Evolutionary conservation across 2,888 invertebrate genomes (phyloP), one percentile per base, ranked within the genome.

Genomic region (Leptodirus hochenwartii): DNA sequence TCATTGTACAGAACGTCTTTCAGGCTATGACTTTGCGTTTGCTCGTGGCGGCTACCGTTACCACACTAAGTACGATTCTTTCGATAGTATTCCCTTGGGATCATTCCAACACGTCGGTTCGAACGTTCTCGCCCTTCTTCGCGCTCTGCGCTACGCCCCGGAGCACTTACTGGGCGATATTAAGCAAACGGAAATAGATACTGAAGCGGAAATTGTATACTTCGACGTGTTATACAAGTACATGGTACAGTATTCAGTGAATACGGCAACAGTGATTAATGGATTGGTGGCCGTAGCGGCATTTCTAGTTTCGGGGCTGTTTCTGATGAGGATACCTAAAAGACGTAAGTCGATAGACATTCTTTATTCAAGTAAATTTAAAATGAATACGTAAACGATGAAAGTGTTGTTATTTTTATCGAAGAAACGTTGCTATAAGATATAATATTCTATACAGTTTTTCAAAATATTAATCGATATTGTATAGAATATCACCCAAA

Each of bases 191-290:
- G 16, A 6, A 9, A 24, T 12, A 6, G n/a, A 20, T 8, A 20
- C 20, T 80, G 46, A 51, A 81, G 11, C 8, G 14, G 48, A 56
- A 14, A 61, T 66, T 2, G 66, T 82, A 0, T 84, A 75, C 59
- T 81, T 65, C 50, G 82, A 84, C 51, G 62, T 72, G 27, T 50
- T 81, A 40, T 78, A 79, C 16, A 47, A 62, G 37, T 73, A 71
- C 44, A 55, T 81, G 46, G 51, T 82, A 2, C 56, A 61, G 26
- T 81, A 81, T 44, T 61, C 73, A 1, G 55, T 64, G 38, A 42
- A 47, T 2, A 15, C 20, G 4, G 35, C 30, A 11, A 23, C 30
- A 20, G 24, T 35, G 15, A 13, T 36, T 4, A 37, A 35, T 27
- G 17, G 32, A 10, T 9, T 23, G 5, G 29, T 36, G 9, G 30